Evolutionary conservation across 2,113 vertebrate genomes (phyloP).

Genomic region (Xiphophorus couchianus): DNA sequence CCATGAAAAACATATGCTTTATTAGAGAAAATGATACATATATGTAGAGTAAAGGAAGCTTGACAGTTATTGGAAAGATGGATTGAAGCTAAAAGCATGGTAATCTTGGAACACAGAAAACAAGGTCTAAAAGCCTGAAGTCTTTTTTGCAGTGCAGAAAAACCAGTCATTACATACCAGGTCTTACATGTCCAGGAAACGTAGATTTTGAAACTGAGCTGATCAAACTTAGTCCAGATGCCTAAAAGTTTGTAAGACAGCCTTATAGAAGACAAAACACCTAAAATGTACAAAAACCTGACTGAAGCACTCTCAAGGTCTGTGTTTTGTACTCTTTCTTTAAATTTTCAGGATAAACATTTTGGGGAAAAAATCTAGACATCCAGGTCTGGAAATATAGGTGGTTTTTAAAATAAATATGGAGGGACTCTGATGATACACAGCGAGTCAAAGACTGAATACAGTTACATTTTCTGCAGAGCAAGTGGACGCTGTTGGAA

Average conservation of each 20-base stretch:
- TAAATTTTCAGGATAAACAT: background rate
- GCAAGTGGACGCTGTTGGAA: background rate
- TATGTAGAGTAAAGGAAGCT: background rate
- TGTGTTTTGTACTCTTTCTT: background rate
- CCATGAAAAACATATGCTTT: too few species aligned
- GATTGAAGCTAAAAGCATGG: background rate
- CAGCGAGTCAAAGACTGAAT: background rate
- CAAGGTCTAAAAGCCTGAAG: background rate
- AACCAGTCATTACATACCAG: background rate
- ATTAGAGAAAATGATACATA: too few species aligned
- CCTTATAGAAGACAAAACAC: background rate
- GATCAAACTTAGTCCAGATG: too few species aligned
- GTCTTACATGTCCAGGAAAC: background rate
- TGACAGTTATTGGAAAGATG: background rate
- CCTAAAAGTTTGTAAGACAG: too few species aligned
- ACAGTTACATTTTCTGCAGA: background rate
- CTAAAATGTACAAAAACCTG: background rate
- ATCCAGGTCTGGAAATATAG: background rate
- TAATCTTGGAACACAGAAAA: background rate
- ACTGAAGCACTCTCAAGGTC: background rate
- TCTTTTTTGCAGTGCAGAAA: background rate
- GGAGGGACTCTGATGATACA: background rate
- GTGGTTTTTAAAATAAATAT: background rate
- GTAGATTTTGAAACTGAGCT: too few species aligned
- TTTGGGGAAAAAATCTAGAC: background rate